phyloP scores from a whole-genome alignment of 2,888 invertebrate genomes.

The Xestia rhomboidea region DNA sequence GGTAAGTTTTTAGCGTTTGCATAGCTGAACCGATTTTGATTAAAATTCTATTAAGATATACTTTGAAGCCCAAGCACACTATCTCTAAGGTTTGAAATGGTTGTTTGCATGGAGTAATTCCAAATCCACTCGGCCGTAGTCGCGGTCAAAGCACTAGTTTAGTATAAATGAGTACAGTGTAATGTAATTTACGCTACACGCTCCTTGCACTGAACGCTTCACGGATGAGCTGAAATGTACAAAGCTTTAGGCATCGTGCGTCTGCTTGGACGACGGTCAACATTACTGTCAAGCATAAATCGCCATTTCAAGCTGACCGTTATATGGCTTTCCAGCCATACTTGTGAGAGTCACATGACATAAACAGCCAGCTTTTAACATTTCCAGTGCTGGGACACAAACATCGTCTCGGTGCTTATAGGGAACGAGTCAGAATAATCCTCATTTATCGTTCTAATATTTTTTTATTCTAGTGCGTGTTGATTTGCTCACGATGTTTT shows the following conservation, averaged over 20 bases:
- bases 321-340: background rate
- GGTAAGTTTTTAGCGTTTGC: background rate
- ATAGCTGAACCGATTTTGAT: background rate
- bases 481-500: background rate
- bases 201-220: slow-evolving; percentile 31
- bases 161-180: slow-evolving; percentile 2
- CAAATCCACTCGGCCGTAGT: background rate
- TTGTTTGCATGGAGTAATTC: background rate
- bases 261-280: slow-evolving; percentile 9
- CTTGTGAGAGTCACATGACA: background rate
- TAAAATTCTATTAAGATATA: background rate
- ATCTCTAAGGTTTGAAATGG: background rate
- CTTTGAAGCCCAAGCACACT: background rate
- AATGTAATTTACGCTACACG: slow-evolving; percentile 22
- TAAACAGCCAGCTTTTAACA: background rate
- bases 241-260: slow-evolving; percentile 16
- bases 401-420: too few species aligned
- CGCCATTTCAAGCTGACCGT: background rate
- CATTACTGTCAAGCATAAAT: slow-evolving; percentile 8
- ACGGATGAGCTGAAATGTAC: slow-evolving; percentile 35
- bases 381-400: background rate
- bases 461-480: background rate
- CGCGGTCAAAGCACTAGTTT: slow-evolving; percentile 2
- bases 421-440: too few species aligned
- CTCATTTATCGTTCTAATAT: background rate